Percentiles rank a stretch among this genome's conserved stretches.
Evolutionary conservation across 1,140 invertebrate species (phyloP).

Genomic region (Notospermus geniculatus): DNA sequence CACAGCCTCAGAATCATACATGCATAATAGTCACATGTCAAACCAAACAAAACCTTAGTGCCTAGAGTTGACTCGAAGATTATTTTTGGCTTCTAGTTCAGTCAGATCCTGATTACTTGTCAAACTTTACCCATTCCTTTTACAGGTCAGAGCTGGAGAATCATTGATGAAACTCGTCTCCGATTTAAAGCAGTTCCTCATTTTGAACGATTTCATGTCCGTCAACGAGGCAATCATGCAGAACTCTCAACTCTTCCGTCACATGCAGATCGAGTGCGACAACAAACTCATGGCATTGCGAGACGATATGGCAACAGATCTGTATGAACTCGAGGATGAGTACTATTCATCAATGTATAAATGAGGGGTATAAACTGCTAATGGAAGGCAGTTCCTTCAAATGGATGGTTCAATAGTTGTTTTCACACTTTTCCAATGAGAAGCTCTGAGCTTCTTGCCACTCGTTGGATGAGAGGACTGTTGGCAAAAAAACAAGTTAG

Average conservation of each 20-base stretch:
- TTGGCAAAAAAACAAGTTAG: too few relatives aligned
- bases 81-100: too few relatives aligned
- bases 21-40: too few relatives aligned
- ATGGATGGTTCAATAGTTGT: too few relatives aligned
- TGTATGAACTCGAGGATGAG: constrained; percentile 96
- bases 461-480: too few relatives aligned
- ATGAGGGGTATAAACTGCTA: constrained; percentile 29
- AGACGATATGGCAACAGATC: constrained; percentile 91
- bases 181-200: constrained; percentile 94
- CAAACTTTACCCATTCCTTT: constrained; percentile 8
- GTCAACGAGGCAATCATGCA: constrained; percentile 92
- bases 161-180: constrained; percentile 94
- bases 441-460: too few relatives aligned
- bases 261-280: constrained; percentile 88
- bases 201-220: constrained; percentile 94
- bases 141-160: constrained; percentile 84
- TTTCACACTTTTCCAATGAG: too few relatives aligned
- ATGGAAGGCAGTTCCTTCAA: too few relatives aligned
- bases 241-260: constrained; percentile 84
- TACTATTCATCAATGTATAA: constrained; percentile 95
- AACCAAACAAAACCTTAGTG: too few relatives aligned
- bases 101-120: too few relatives aligned
- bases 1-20: too few relatives aligned
- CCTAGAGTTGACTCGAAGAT: too few relatives aligned
- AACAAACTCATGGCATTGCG: constrained; percentile 86